phyloP scores from a whole-genome alignment of 2,113 vertebrate species.

The Xiphorhynchus elegans region DNA sequence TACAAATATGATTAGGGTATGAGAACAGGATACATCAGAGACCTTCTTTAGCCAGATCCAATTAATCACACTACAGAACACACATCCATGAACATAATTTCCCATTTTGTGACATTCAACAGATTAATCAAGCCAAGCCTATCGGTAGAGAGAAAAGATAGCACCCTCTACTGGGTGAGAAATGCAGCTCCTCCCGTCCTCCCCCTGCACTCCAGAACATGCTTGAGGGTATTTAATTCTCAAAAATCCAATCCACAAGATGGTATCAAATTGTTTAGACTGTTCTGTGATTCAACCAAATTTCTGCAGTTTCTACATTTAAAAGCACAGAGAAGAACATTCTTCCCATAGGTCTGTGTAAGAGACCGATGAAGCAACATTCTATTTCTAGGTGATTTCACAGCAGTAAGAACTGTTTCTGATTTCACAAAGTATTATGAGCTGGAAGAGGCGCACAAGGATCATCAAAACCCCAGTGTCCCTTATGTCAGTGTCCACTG shows the following conservation, averaged over 20 bases:
- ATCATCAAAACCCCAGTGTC: not conserved
- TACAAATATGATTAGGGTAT: conserved; percentile 12
- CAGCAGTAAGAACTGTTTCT: not conserved
- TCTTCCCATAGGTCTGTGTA: not conserved
- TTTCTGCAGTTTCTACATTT: not conserved
- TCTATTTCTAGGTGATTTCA: not conserved
- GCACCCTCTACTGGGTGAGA: conserved; percentile 29
- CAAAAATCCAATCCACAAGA: not conserved
- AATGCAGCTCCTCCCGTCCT: not conserved
- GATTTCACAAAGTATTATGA: not conserved
- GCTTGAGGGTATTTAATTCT: not conserved
- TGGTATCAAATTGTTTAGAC: not conserved
- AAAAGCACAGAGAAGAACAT: not conserved
- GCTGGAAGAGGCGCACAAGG: not conserved
- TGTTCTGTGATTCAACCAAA: not conserved
- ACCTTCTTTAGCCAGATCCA: not conserved
- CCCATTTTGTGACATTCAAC: not conserved
- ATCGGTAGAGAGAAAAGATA: not conserved
- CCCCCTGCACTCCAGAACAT: not conserved
- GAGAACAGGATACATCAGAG: not conserved
- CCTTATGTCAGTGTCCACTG: not conserved
- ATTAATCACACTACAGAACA: not conserved
- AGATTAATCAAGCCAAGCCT: not conserved
- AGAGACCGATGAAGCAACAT: not conserved
- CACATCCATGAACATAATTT: not conserved